Evolutionary conservation across 2,797 vertebrate species (phyloP), one percentile per base, ranked within the genome.

Genomic region (Phrynocephalus forsythii): DNA sequence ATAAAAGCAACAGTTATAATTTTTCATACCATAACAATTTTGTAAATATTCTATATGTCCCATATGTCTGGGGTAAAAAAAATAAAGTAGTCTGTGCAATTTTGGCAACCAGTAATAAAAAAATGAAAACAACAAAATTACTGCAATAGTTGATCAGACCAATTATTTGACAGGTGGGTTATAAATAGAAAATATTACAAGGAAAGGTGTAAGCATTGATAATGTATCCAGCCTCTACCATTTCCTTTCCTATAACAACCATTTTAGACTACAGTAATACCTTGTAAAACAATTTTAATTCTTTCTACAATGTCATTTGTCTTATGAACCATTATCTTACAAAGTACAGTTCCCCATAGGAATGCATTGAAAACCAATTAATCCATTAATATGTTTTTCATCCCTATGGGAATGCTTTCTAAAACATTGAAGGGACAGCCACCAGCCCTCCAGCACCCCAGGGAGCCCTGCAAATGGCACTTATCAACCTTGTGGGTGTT

Each of bases 1-100:
- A 89, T 5, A 92, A 78, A 92, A 78, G 6, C 1, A 2, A 5
- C 10, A 87, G n/a, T 89, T 86, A 86, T 48, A 60, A 67, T 77
- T 1, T 78, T 85, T n/a, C 52, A 38, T 26, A 56, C 76, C 50
- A 84, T 44, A 67, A 33, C 26, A 76, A 85, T 76, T 88, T 18
- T 76, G 3, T 33, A 72, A 83, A 6, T 83, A 76, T 80, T 28
- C 78, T 60, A 72, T 26, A 69, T 82, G 50, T 9, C 75, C 6
- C 2, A 26, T 84, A 67, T 67, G 22, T 60, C 22, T 28, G 52
- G 20, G 38, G 16, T 7, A 73, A 66, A 26, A 33, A 52, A 79
- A 73, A 84, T 73, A 16, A 75, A 75, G 10, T 81, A 68, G 60
- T 73, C n/a, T 56, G 44, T 80, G 16, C 7, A 11, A 33, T 79